Evolutionary conservation across 2,113 vertebrate genomes (phyloP), one percentile per base, ranked within the genome.

Genomic region (Eptesicus fuscus): DNA sequence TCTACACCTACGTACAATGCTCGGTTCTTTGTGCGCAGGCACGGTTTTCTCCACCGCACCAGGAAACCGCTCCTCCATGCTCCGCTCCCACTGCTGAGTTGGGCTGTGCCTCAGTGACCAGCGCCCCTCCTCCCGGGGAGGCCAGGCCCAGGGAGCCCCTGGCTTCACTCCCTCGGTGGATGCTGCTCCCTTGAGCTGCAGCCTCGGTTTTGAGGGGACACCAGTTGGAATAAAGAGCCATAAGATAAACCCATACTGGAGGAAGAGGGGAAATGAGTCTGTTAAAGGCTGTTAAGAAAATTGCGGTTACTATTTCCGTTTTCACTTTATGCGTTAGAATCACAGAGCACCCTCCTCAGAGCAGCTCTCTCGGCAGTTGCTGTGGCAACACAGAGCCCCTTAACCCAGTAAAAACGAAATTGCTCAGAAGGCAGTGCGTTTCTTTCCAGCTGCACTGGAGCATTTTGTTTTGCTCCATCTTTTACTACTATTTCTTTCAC

Each of bases 361-460:
- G 53, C 28, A 82, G 83, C 42, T 82, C 76, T 83, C 83, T 71
- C 61, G 69, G 80, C 93, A 56, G 96, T 97, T 96, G 95, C 97
- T 93, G 95, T 96, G 95, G 96, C 93, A 97, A 96, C 95, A 44
- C 49, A 25, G 74, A 77, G 42, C 59, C 59, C 93, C 83, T 88
- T 92, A 86, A 91, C 91, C 96, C 94, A 35, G 63, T 35, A 70
- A 49, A 83, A 83, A 79, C 18, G 83, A n/a, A 83, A 79, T 85
- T 73, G 51, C 83, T 74, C 93, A 88, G 86, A 79, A 95, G 95
- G 65, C 25, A 61, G 42, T 61, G 28, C 76, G 17, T 95, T 92
- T 88, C 65, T 93, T 89, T 67, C 96, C 61, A 71, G 49, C 76
- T 42, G n/a, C 74, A 88, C 51, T 44, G 30, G 28, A 93, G 63